Percentiles rank a stretch among this genome's conserved stretches.
phyloP scores from a whole-genome alignment of 2,113 vertebrate genomes.

The Neogobius melanostomus region DNA sequence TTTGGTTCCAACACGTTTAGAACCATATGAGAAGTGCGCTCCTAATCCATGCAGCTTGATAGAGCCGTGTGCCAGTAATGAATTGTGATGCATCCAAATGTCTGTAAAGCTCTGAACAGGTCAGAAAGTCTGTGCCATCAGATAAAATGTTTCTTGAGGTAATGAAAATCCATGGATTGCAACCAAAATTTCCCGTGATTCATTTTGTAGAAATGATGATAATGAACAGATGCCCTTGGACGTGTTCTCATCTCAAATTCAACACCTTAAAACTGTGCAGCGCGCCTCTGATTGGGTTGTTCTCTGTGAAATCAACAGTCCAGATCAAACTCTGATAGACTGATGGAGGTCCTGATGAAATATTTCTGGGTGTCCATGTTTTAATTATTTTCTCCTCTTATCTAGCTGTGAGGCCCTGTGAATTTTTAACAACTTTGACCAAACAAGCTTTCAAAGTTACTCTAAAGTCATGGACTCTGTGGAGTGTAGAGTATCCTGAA shows the following conservation, averaged over 20 bases:
- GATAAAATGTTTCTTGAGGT: slow-evolving; percentile 11
- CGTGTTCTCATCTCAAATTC: slow-evolving; percentile 39
- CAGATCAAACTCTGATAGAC: slow-evolving; percentile 4
- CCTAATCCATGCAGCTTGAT: background rate
- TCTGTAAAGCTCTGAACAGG: background rate
- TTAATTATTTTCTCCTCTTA: slow-evolving; percentile 26
- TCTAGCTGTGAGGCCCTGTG: slow-evolving; percentile 13
- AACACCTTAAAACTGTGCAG: slow-evolving; percentile 25
- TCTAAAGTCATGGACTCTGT: slow-evolving; percentile 17
- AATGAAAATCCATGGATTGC: slow-evolving; percentile 41
- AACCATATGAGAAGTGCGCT: background rate
- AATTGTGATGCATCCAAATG: background rate
- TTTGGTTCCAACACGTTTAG: background rate
- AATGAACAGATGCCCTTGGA: slow-evolving; percentile 52
- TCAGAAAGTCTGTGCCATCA: slow-evolving; percentile 20
- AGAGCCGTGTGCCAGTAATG: background rate
- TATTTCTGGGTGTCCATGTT: background rate
- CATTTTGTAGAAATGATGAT: slow-evolving; percentile 33
- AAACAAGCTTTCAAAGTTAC: slow-evolving; percentile 27
- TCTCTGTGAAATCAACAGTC: slow-evolving; percentile 31
- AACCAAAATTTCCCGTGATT: slow-evolving; percentile 26
- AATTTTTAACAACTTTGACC: slow-evolving; percentile 13
- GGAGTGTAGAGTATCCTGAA: slow-evolving; percentile 24
- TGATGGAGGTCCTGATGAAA: slow-evolving; percentile 20
- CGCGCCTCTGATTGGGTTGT: background rate